Base-by-base conservation (phyloP, 2,888 invertebrate species). In the Noctua comes region DNA sequence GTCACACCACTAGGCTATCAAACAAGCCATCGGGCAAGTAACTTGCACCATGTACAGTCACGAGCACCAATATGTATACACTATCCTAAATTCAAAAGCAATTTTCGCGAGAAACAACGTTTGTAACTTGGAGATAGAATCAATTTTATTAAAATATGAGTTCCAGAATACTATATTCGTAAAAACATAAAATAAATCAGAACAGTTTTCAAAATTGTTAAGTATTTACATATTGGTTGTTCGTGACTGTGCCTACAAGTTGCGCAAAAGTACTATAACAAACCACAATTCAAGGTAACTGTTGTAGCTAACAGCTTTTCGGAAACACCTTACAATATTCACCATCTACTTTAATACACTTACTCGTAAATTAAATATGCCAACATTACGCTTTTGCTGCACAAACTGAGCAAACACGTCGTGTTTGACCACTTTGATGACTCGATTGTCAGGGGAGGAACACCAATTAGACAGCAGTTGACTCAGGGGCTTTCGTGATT, bases 401-500 rank as follows among this genome's bases (percentile, higher is more conserved):
- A 72, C 76, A 62, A 82, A 80, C 76, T 73, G 69, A 68, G 70
- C 82, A 84, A 85, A 85, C 74, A 86, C 71, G 46, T 59, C 78
- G 75, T 89, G 82, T 91, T 91, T 92, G 90, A 87, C 82, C 91
- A 89, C 89, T 91, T 91, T 91, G 92, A 92, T 92, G 91, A 92
- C 87, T 86, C 90, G 86, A 90, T 91, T 91, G 92, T 90, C 91
- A 87, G 82, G 90, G 93, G 91, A 91, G 89, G 89, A 82, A 86
- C 88, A 90, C 90, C 91, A 93, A 93, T 93, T 93, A 93, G 89
- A 90, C 86, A 79, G 76, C 80, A 88, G 93, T 93, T 93, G 94
- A 94, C 92, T 94, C 94, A 92, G 94, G 93, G 83, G 82, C 80
- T 77, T 77, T 85, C 88, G 90, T 93, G 92, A 94, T 94, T 95